Base-by-base conservation (phyloP, 2,888 invertebrate species). In the Antheraea yamamai region DNA sequence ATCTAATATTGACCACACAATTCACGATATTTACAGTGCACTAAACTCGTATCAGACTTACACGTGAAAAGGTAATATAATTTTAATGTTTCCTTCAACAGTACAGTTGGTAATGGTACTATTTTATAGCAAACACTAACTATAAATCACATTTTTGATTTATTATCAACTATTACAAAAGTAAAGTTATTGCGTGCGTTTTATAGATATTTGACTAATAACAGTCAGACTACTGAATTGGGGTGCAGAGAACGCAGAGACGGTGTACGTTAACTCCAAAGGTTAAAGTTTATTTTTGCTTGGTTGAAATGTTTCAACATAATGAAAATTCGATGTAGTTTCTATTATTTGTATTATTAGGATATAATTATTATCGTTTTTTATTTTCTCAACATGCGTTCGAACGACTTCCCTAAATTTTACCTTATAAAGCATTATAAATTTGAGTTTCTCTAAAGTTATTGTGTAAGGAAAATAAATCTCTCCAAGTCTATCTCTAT, bases 1-100 rank as follows among this genome's bases (percentile, higher is more conserved):
- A 47, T 72, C 35, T 70, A n/a, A 23, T 58, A 47, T 30, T 61
- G 70, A 80, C 81, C 84, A 84, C 81, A 81, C 83, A 81, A 83
- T 81, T 85, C 83, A 85, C 83, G 83, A 83, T 87, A 85, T 89
- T 91, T 85, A 87, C 84, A 85, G 83, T 83, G 82, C 81, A 88
- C 82, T 89, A 87, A 90, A 90, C 84, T 85, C 82, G 82, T 81
- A 85, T 86, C 85, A 81, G 81, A 83, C 85, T 79, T 86, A 91
- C 93, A 92, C 91, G 92, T 93, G 91, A 91, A 89, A 89, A 88
- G 89, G 89, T 88, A 89, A 89, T 92, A 92, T 91, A 91, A 87
- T 86, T 93, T 92, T 94, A 91, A 93, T 91, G 91, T 88, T 91
- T 92, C 89, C 92, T 91, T 84, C 79, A 85, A 85, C 87, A 82